Base-by-base conservation (phyloP, 2,888 invertebrate species). In the Lycia hirtaria region DNA sequence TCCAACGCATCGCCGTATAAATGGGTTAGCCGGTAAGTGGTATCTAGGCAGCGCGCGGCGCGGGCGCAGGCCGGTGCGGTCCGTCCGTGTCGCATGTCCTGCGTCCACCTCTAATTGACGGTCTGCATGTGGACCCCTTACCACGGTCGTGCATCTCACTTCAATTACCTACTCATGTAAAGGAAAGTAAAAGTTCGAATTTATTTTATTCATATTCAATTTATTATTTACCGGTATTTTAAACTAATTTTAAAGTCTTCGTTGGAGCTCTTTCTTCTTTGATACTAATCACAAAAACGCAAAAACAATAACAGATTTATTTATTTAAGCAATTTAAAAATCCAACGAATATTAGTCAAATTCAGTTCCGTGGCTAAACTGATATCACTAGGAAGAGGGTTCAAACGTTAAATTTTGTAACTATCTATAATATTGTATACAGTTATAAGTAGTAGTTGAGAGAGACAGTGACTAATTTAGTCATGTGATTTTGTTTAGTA, bases 21-120 rank as follows among this genome's bases (percentile, higher is more conserved):
- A 91, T 91, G 87, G 92, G 92, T 92, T 92, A 92, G 88, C 88
- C 86, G 92, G 91, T 89, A 86, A 91, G 82, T 88, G 88, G 88
- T 81, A 80, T 84, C 87, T 88, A 86, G 85, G 78, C 15, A 78
- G 74, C 68, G 69, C 63, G 58, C 65, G 52, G 54, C 52, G n/a
- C n/a, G n/a, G n/a, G n/a, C n/a, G n/a, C n/a, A n/a, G 63, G 49
- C 65, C 60, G 71, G 71, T 69, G 70, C 63, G 50, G 56, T 41
- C 60, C 67, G 60, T 58, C 62, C 48, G 68, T 69, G 62, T 62
- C 60, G 54, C 62, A 56, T 66, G 65, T 69, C 70, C 72, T 62
- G 68, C 68, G 35, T 48, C 68, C 63, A 67, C 45, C 59, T 62
- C 60, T 71, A 72, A 72, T 70, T 71, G 69, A 69, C 72, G 61